A percentile compares a stretch with the other conserved stretches of the same genome.
phyloP scores from a whole-genome alignment of 2,797 vertebrate species.

The Rousettus madagascariensis region DNA sequence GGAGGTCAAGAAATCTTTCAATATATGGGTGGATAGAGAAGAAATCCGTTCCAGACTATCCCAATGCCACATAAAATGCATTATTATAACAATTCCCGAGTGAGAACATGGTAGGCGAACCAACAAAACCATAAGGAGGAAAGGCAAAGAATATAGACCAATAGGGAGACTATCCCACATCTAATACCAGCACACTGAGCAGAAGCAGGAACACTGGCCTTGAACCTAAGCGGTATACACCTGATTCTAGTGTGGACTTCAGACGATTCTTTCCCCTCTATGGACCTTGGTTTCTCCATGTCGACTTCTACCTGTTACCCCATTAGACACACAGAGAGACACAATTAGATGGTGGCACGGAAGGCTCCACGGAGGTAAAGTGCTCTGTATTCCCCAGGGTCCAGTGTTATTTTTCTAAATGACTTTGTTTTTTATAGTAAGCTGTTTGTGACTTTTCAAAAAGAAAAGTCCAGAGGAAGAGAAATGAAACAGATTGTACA shows the following conservation, averaged over 20 bases:
- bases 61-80: background rate
- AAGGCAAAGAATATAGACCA: background rate
- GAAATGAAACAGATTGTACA: constrained; percentile 62
- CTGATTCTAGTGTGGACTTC: background rate
- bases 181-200: too few relatives aligned
- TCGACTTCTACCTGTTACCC: background rate
- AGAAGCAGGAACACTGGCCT: background rate
- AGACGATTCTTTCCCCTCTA: fast-evolving
- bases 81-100: background rate
- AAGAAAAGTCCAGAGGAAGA: constrained; percentile 65
- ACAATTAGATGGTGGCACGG: background rate
- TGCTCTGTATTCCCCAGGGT: background rate
- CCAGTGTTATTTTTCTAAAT: constrained; percentile 4
- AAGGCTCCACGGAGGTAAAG: background rate
- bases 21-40: background rate
- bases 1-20: background rate
- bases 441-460: constrained; percentile 36
- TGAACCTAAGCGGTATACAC: too few relatives aligned
- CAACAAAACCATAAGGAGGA: background rate
- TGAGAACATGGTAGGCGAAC: background rate
- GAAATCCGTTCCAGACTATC: background rate
- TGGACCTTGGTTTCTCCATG: background rate
- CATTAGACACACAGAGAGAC: background rate
- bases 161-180: too few relatives aligned
- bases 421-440: background rate